phyloP scores from a whole-genome alignment of 92 coral and sea anemone genomes.

The Actinernus sp. region DNA sequence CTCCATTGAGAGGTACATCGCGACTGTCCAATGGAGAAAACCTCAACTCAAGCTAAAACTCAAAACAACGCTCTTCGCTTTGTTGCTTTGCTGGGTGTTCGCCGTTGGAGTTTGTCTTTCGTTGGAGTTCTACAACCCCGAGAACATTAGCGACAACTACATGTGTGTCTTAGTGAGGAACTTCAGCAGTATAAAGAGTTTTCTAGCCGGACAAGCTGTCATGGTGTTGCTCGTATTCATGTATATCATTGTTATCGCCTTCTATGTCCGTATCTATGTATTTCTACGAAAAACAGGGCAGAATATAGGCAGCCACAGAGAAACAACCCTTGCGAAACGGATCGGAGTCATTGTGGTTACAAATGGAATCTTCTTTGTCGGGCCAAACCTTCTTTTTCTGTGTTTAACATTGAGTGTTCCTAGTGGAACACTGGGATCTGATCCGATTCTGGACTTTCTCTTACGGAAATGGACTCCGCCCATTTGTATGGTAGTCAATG shows the following conservation, averaged over 20 bases:
- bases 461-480: constrained; percentile 40
- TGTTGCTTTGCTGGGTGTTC: neutral
- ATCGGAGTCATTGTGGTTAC: constrained; percentile 36
- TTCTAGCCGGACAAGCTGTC: constrained; percentile 1
- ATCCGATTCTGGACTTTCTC: constrained; percentile 9
- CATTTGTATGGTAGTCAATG: constrained; percentile 39
- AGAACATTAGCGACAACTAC: constrained; percentile 16
- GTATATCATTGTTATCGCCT: constrained; percentile 11
- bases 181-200: neutral
- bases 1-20: constrained; percentile 34
- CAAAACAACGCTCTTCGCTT: neutral
- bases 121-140: constrained; percentile 12
- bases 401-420: neutral
- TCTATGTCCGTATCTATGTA: constrained; percentile 27
- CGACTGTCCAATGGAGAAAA: constrained; percentile 25
- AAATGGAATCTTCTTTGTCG: constrained; percentile 32
- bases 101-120: constrained; percentile 7
- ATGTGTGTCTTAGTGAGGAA: constrained; percentile 38
- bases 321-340: constrained; percentile 12
- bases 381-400: constrained; percentile 25
- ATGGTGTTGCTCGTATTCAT: constrained; percentile 17
- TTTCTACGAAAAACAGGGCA: constrained; percentile 9
- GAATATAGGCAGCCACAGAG: constrained; percentile 18
- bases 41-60: constrained; percentile 23
- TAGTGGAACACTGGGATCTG: neutral